phyloP scores from a whole-genome alignment of 2,888 invertebrate genomes.

The Marasmarcha lunaedactyla region DNA sequence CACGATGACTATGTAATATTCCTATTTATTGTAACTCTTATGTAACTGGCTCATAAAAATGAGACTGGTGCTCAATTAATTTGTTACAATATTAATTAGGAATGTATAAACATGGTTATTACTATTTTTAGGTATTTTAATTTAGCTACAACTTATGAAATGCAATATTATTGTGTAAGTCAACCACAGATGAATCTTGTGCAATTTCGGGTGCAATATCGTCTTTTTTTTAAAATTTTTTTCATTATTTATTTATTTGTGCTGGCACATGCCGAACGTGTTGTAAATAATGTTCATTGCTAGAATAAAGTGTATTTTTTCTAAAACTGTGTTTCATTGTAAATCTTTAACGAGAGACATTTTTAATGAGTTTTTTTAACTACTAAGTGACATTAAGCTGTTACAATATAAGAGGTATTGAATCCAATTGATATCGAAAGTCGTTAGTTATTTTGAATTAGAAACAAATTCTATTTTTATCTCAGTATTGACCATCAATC shows the following conservation, averaged over 20 bases:
- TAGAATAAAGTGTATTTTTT: conserved; percentile 18
- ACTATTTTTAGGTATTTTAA: not conserved
- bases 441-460: no score
- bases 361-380: no score
- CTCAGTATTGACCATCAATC: no score
- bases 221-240: conserved; percentile 14
- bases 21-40: not conserved
- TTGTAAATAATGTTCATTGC: conserved; percentile 20
- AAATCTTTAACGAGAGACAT: no score
- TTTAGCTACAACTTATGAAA: no score
- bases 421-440: no score
- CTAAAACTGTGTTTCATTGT: no score
- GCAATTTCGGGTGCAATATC: conserved; percentile 41
- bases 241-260: conserved; percentile 17
- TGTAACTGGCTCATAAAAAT: not conserved
- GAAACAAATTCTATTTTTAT: no score
- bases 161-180: not conserved
- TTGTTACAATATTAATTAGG: not conserved
- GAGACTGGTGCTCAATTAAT: not conserved
- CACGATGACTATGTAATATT: not conserved
- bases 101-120: not conserved
- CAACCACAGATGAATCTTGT: conserved; percentile 18
- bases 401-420: no score
- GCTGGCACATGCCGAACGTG: conserved; percentile 17
- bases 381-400: no score